phyloP scores from a whole-genome alignment of 2,113 vertebrate species.

The Hipposideros armiger region DNA sequence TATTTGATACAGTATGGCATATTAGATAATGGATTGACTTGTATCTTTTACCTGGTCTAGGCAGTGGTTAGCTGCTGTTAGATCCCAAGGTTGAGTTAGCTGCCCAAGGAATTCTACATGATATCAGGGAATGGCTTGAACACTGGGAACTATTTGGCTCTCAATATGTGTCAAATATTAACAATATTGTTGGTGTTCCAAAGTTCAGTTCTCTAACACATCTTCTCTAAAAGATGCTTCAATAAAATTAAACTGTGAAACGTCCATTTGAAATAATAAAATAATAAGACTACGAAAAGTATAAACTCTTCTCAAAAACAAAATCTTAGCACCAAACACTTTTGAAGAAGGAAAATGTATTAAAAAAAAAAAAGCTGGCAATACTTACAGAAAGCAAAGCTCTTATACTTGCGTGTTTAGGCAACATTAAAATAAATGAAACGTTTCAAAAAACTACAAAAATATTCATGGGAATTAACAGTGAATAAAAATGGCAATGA shows the following conservation, averaged over 20 bases:
- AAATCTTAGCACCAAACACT: background rate
- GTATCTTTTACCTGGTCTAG: background rate
- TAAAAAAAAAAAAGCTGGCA: background rate
- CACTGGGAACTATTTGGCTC: background rate
- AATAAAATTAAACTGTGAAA: constrained; percentile 27
- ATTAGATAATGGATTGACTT: background rate
- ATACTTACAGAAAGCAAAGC: constrained; percentile 26
- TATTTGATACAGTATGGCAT: background rate
- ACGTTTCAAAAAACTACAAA: background rate
- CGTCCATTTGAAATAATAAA: constrained; percentile 33
- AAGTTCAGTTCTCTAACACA: constrained; percentile 58
- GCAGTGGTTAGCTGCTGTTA: background rate
- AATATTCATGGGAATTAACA: background rate
- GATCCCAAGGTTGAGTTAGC: background rate
- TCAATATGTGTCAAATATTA: background rate
- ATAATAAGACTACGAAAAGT: background rate
- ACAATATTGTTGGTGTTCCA: background rate
- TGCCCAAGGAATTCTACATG: background rate
- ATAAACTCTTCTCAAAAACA: background rate
- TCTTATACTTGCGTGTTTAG: background rate
- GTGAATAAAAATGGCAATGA: background rate
- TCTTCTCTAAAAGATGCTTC: background rate
- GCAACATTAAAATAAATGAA: constrained; percentile 27
- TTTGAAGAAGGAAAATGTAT: constrained; percentile 19
- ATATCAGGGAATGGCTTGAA: background rate